Percentiles rank a stretch among this genome's conserved stretches.
Conservation (phyloP, 2,888 invertebrate species). For the Trachelus troglodyta region DNA sequence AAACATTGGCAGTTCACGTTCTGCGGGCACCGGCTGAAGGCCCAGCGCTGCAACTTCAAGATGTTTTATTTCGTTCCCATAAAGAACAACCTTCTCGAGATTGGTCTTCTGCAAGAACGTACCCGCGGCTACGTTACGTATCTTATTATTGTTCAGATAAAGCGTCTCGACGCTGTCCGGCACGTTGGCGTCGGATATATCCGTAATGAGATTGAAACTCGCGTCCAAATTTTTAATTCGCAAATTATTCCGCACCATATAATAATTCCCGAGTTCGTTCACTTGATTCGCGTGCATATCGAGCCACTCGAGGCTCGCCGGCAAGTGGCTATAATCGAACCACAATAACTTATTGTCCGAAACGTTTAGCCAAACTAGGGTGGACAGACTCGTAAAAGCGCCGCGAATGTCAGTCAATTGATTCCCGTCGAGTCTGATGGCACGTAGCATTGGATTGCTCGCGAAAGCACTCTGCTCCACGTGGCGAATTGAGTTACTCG, state of each 20-base stretch:
- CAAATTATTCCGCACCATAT: slow-evolving; percentile 73
- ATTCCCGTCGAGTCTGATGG: slow-evolving; percentile 83
- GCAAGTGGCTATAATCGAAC: slow-evolving; percentile 86
- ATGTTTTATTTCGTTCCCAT: slow-evolving; percentile 79
- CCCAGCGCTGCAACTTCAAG: slow-evolving; percentile 79
- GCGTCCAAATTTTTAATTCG: slow-evolving; percentile 82
- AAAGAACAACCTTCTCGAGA: slow-evolving; percentile 81
- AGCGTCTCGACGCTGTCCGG: slow-evolving; percentile 80
- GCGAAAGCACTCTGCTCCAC: slow-evolving; percentile 84
- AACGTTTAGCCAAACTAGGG: slow-evolving; percentile 83
- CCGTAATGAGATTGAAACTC: slow-evolving; percentile 78
- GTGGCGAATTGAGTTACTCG: slow-evolving; percentile 81
- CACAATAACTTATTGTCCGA: slow-evolving; percentile 82
- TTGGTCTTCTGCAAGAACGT: slow-evolving; percentile 77
- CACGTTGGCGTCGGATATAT: slow-evolving; percentile 76
- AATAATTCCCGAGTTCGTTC: slow-evolving; percentile 79
- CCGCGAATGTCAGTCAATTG: slow-evolving; percentile 82
- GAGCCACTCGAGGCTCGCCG: slow-evolving; percentile 80
- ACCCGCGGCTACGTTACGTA: slow-evolving; percentile 76
- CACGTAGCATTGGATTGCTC: slow-evolving; percentile 78
- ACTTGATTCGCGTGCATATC: slow-evolving; percentile 86
- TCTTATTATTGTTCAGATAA: slow-evolving; percentile 80
- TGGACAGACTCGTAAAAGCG: slow-evolving; percentile 79
- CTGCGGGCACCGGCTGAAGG: slow-evolving; percentile 74
- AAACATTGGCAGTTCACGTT: slow-evolving; percentile 80